Conservation (phyloP, 2,888 invertebrate genomes). For the Eubasilissa splendida region DNA sequence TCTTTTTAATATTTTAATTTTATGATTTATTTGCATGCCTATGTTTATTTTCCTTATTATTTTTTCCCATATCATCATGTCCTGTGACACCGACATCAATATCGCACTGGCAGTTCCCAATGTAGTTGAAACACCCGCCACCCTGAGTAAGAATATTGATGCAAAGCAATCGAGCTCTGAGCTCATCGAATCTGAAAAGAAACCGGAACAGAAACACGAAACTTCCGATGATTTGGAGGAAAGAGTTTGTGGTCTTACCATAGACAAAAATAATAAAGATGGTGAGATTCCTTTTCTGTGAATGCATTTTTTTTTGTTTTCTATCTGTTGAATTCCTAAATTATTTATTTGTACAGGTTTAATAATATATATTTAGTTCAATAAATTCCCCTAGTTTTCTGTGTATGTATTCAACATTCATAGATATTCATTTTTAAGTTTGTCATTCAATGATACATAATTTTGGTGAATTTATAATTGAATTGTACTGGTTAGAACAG, state of each 20-base stretch:
- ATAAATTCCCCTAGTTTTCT: too few relatives aligned
- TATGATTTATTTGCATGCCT: constrained; percentile 11
- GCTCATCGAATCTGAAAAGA: constrained; percentile 39
- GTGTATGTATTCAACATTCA: too few relatives aligned
- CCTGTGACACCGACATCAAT: constrained; percentile 14
- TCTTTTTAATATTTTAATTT: not conserved
- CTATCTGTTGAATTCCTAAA: not conserved
- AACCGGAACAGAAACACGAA: constrained; percentile 1
- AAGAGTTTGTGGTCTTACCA: constrained; percentile 42
- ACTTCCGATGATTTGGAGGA: constrained; percentile 33
- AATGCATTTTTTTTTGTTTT: not conserved
- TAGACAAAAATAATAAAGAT: constrained; percentile 53
- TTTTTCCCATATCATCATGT: constrained; percentile 30
- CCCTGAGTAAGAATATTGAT: not conserved
- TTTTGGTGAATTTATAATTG: constrained; percentile 53
- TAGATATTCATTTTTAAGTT: too few relatives aligned
- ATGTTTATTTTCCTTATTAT: constrained; percentile 25
- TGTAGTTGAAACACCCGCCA: not conserved
- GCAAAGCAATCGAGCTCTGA: constrained; percentile 42
- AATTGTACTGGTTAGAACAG: too few relatives aligned
- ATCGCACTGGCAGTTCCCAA: not conserved
- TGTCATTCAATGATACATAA: constrained; percentile 49
- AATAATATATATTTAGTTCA: too few relatives aligned
- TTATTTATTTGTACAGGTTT: too few relatives aligned
- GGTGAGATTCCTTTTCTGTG: constrained; percentile 49